phyloP scores from a whole-genome alignment of 2,113 vertebrate genomes.

The Aythya baeri region DNA sequence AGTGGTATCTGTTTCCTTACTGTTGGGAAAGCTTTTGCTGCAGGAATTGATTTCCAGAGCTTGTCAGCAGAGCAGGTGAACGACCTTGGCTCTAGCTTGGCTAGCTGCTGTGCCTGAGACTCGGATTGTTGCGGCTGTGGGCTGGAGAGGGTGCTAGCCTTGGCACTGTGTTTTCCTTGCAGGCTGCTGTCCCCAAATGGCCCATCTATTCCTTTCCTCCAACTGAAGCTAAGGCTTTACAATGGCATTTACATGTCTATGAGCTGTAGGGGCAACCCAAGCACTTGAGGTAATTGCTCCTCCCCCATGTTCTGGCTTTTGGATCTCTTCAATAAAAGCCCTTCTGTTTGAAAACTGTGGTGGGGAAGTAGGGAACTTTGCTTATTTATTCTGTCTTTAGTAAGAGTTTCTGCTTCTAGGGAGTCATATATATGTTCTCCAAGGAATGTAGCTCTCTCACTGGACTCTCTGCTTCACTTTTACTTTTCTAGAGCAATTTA shows the following conservation, averaged over 20 bases:
- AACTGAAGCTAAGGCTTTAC: conserved; percentile 30
- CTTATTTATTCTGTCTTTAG: not conserved
- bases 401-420: not conserved
- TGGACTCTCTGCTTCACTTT: not conserved
- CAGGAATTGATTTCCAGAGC: not conserved
- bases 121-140: not conserved
- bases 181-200: conserved; percentile 29
- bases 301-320: conserved; percentile 17
- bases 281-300: conserved; percentile 45
- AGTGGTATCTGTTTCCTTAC: not conserved
- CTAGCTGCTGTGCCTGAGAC: not conserved
- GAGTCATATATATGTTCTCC: not conserved
- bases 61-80: not conserved
- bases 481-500: not conserved
- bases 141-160: conserved; percentile 3
- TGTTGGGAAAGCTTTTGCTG: not conserved
- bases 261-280: conserved; percentile 44
- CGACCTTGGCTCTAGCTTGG: not conserved
- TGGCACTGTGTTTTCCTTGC: conserved; percentile 30
- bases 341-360: not conserved
- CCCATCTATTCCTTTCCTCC: not conserved
- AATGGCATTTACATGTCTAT: conserved; percentile 25
- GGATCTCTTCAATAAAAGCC: not conserved
- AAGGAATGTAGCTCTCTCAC: not conserved
- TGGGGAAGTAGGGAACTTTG: not conserved